These are phyloP conservation scores for Oligia strigilis DNA, from an alignment of 2,888 invertebrate species.

Conservation along the genomic window DNA sequence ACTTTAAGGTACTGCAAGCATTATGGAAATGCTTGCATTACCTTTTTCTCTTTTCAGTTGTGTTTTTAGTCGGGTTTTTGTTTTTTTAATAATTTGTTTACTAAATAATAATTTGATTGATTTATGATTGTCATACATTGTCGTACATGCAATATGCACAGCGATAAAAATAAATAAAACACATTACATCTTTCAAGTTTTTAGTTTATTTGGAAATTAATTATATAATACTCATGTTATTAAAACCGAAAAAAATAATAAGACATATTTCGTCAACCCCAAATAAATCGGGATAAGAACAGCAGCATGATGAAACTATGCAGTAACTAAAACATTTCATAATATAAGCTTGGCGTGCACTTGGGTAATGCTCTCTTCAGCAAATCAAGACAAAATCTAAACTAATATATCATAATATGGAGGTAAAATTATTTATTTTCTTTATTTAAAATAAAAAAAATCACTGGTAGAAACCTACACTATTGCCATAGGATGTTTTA, in stretches of 20 bases:
- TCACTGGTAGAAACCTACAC: background rate
- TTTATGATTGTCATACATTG: no score
- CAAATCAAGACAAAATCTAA: slow-evolving; percentile 15
- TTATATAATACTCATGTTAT: slow-evolving; percentile 45
- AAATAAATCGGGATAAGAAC: slow-evolving; percentile 3
- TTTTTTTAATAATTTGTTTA: no score
- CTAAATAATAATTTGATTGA: no score
- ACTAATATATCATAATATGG: background rate
- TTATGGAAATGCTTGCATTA: no score
- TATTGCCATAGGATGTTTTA: background rate
- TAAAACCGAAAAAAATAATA: slow-evolving; percentile 7
- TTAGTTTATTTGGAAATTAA: slow-evolving; percentile 48
- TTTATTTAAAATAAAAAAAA: background rate
- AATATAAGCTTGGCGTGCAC: slow-evolving; percentile 10
- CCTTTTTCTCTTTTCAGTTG: no score
- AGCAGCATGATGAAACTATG: background rate
- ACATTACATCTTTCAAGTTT: background rate
- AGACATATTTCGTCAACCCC: background rate
- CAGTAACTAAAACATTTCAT: slow-evolving; percentile 5
- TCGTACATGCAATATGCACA: background rate
- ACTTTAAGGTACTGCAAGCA: no score
- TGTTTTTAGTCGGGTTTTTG: no score
- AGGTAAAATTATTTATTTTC: background rate
- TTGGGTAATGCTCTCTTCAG: background rate
- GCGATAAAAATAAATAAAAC: slow-evolving; percentile 23